phyloP scores from a whole-genome alignment of 2,113 vertebrate genomes.

The Todiramphus chloris region DNA sequence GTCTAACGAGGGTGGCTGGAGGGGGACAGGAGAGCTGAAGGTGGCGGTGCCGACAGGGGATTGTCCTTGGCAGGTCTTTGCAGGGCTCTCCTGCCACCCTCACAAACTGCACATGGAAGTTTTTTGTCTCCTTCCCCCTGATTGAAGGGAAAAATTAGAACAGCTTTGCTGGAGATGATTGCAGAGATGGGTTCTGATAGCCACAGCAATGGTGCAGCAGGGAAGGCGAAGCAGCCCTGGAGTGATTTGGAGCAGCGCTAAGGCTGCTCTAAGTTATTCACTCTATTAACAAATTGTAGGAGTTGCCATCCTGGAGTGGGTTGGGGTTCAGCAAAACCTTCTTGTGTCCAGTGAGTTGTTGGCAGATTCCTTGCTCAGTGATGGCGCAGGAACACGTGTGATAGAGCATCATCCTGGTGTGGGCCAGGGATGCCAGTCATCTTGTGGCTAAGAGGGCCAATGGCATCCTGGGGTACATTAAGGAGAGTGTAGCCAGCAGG shows the following conservation, averaged over 20 bases:
- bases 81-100: neutral
- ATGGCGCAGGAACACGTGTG: neutral
- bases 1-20: neutral
- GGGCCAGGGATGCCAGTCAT: neutral
- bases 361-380: neutral
- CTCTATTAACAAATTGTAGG: neutral
- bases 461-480: too few relatives aligned
- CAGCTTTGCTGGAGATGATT: neutral
- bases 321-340: neutral
- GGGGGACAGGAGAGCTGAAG: neutral
- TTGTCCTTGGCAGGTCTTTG: neutral
- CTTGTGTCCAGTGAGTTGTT: neutral
- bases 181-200: neutral
- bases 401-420: neutral
- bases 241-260: neutral
- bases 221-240: neutral
- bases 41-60: neutral
- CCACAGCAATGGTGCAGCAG: accelerated
- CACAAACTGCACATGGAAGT: neutral
- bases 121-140: neutral
- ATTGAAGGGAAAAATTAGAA: neutral
- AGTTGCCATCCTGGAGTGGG: neutral
- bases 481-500: too few relatives aligned
- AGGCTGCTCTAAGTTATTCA: neutral
- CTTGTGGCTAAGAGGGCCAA: too few relatives aligned